Base-by-base conservation (phyloP, 1,140 invertebrate genomes). In the Drosophila equinoxialis region DNA sequence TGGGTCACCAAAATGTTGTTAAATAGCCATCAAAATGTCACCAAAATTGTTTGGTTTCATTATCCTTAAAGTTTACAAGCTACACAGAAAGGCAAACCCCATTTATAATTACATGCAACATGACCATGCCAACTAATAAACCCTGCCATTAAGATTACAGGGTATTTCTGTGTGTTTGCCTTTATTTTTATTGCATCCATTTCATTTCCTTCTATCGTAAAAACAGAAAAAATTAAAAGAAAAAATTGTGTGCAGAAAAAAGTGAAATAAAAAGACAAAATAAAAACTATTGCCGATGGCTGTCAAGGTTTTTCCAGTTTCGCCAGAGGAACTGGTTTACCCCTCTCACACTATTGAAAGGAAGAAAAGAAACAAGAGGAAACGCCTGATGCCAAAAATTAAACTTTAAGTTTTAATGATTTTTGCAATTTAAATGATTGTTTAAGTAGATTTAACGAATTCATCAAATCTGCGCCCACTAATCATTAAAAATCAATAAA, bases 191-290 rank as follows among this genome's bases (percentile, higher is more conserved):
- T 70, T 65, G 62, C 75, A 78, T 64, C 76, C 80, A 90, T 89
- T 51, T 81, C 84, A 90, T 89, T 89, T 89, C 85, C 84, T 89
- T 89, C 84, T 89, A 76, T 78, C 85, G 69, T 77, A 68, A 72
- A 80, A 75, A 65, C 7, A 75, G 65, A 73, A 45, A 77, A 72
- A 81, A 71, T 64, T 48, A 20, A 60, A 60, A 58, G 62, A 55
- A 51, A 71, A 68, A 60, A 14, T 20, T 54, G 26, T 30, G 59
- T 62, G 61, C 37, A 65, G 68, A 74, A 60, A 45, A 71, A 66
- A 67, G 63, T 57, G 61, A 51, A 80, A 76, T 71, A 79, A 79
- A 79, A 77, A 79, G 79, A 74, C 71, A 71, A 62, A 35, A 64
- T 59, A 39, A 61, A 30, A 55, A 59, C 67, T 71, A 54, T 71